Percentiles rank a stretch among this genome's conserved stretches.
Evolutionary conservation across 2,113 vertebrate genomes (phyloP).

Genomic region (Dromas ardeola): DNA sequence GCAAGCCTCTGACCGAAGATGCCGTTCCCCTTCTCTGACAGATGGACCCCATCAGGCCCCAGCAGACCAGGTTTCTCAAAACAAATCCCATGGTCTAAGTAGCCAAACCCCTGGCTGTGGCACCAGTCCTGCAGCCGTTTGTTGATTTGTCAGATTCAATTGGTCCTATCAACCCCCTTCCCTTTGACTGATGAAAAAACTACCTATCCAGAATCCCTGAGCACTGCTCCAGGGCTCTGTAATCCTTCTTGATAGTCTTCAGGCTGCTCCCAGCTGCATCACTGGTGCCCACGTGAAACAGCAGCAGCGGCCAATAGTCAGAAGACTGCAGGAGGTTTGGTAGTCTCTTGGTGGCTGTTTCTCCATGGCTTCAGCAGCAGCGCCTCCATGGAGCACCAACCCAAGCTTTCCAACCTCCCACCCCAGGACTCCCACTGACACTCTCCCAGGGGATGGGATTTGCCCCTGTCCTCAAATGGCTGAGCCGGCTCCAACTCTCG

Average conservation of each 20-base stretch:
- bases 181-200: background rate
- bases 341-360: background rate
- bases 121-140: background rate
- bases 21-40: background rate
- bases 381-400: background rate
- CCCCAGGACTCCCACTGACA: background rate
- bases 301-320: background rate
- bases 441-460: background rate
- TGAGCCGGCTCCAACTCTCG: background rate
- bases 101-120: background rate
- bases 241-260: background rate
- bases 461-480: background rate
- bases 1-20: background rate
- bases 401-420: background rate
- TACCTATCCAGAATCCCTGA: background rate
- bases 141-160: background rate
- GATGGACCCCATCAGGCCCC: background rate
- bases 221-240: background rate
- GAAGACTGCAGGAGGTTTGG: background rate
- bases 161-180: background rate
- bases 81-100: background rate
- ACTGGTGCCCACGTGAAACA: background rate
- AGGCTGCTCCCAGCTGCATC: background rate
- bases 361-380: background rate
- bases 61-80: background rate